Conservation (phyloP, 2,113 vertebrate genomes). For the Myocastor coypus region DNA sequence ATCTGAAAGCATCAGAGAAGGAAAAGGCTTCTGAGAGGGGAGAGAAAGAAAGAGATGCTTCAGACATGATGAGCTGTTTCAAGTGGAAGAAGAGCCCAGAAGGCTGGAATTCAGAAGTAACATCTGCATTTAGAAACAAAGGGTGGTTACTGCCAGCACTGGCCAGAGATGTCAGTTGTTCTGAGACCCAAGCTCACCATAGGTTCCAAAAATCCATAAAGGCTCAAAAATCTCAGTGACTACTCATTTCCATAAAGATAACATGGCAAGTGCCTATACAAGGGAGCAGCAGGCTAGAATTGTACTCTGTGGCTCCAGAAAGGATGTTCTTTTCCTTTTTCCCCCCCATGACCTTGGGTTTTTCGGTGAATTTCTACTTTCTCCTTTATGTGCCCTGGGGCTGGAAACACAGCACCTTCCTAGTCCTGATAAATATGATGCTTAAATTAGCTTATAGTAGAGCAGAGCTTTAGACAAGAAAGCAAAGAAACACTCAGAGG, state of each 20-base stretch:
- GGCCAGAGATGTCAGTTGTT: background rate
- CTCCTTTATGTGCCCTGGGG: accelerated
- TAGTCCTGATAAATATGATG: background rate
- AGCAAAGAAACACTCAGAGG: background rate
- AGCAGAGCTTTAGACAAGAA: background rate
- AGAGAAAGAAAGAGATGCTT: background rate
- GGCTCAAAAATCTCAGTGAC: background rate
- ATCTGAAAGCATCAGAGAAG: constrained; percentile 62
- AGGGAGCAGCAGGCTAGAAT: background rate
- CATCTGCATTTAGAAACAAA: constrained; percentile 32
- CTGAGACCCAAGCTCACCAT: constrained; percentile 10
- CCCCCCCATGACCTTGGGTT: constrained; percentile 17
- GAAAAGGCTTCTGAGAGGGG: constrained; percentile 21
- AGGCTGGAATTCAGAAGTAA: constrained; percentile 35
- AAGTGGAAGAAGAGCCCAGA: constrained; percentile 44
- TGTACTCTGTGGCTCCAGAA: background rate
- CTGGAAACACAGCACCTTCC: background rate
- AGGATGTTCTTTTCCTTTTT: background rate
- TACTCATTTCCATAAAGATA: background rate
- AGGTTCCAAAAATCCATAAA: background rate
- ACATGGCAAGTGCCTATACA: background rate
- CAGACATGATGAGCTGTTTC: constrained; percentile 15
- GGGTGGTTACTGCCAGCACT: background rate
- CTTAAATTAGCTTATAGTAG: background rate
- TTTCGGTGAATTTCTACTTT: background rate